Conservation (phyloP, 2,888 invertebrate genomes). For the Dromius quadrimaculatus region DNA sequence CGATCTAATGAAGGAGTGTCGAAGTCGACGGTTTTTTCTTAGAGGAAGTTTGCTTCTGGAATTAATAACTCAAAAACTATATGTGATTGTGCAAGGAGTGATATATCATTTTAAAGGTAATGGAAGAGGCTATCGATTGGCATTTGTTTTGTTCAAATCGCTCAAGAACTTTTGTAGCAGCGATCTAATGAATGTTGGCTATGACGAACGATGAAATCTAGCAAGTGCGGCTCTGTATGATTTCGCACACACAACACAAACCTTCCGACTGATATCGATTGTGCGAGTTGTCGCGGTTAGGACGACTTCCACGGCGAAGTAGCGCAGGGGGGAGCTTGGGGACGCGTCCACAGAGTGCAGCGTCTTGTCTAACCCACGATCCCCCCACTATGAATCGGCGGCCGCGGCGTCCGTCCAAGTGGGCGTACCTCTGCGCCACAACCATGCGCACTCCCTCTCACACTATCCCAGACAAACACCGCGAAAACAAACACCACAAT, state of each 20-base stretch:
- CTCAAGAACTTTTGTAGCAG: no score
- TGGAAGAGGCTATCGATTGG: no score
- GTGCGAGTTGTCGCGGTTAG: constrained; percentile 7
- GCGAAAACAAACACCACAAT: neutral
- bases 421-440: constrained; percentile 44
- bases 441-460: constrained; percentile 21
- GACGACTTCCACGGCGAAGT: neutral
- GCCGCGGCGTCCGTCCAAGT: constrained; percentile 29
- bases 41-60: no score
- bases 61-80: no score
- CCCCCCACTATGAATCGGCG: constrained; percentile 28
- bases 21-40: no score
- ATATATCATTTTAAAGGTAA: no score
- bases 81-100: no score
- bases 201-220: no score
- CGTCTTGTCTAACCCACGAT: constrained; percentile 34
- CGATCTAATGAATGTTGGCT: no score
- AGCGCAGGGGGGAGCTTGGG: constrained; percentile 8
- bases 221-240: neutral
- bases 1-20: no score
- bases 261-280: constrained; percentile 48
- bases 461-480: neutral
- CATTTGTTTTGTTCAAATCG: no score
- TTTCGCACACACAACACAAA: constrained; percentile 20
- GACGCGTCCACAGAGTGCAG: constrained; percentile 30